A percentile compares a stretch with the other conserved stretches of the same genome.
These are phyloP conservation scores for Chaetogeoica ovagalla DNA, from an alignment of 2,888 invertebrate genomes.

Conservation along the genomic window DNA sequence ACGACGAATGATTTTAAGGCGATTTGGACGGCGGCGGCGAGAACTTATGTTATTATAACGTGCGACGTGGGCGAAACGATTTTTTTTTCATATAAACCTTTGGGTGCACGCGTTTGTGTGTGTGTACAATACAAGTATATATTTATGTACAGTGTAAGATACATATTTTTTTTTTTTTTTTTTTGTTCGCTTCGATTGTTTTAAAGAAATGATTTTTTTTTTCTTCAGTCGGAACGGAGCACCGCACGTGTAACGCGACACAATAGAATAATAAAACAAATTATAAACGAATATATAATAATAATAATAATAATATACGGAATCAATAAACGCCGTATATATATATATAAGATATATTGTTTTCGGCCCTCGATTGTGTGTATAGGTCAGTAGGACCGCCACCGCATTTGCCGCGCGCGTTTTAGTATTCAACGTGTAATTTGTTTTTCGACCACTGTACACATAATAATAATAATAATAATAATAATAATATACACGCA, in stretches of 20 bases:
- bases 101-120: too few species aligned
- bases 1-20: too few species aligned
- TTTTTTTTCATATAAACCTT: not conserved
- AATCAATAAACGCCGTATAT: conserved; percentile 10
- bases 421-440: conserved; percentile 48
- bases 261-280: conserved; percentile 34
- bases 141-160: too few species aligned
- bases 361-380: conserved; percentile 33
- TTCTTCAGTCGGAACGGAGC: not conserved
- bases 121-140: too few species aligned
- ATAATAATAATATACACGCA: too few species aligned
- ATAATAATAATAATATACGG: not conserved
- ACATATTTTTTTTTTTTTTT: not conserved
- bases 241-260: not conserved
- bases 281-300: not conserved
- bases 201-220: not conserved
- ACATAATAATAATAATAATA: too few species aligned
- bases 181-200: conserved; percentile 29
- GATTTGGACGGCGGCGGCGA: not conserved
- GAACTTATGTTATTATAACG: not conserved
- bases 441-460: conserved; percentile 29
- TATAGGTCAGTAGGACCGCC: conserved; percentile 49
- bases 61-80: not conserved
- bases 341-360: conserved; percentile 12
- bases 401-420: conserved; percentile 16